Evolutionary conservation across 2,888 invertebrate genomes (phyloP), one percentile per base, ranked within the genome.

Genomic region (Hydroisotoma schaefferi): DNA sequence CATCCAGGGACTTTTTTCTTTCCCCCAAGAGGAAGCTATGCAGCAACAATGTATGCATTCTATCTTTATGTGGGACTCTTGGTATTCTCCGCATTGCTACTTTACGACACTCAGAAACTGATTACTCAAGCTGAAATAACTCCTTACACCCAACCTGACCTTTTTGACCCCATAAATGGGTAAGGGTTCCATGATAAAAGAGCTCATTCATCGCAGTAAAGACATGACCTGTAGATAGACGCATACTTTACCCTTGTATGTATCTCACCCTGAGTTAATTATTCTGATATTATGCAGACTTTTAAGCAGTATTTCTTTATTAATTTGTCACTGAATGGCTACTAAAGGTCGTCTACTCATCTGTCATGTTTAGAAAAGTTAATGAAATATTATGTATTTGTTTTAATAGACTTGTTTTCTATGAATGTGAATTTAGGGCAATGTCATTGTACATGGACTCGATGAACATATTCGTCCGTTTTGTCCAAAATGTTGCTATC

Each of bases 111-210:
- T 4, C 15, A 49, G 28, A 6, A 10, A 6, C n/a, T 49, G 6
- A 25, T 49, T n/a, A 25, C 5, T n/a, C 25, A 5, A 27, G 49
- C 49, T 27, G 49, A 49, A 49, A 4, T 3, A 4, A 6, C 20
- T 28, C 49, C 49, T 5, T n/a, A 26, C 12, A 25, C 18, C 12
- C 22, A 46, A 15, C 27, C 27, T 20, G n/a, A 27, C n/a, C 8
- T n/a, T 6, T 49, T 49, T 27, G 49, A 49, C 28, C 49, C 49
- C n/a, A 49, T 49, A 10, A 49, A 49, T 27, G 26, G n/a, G 40
- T 40, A 20, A 40, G 40, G 5, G n/a, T n/a, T n/a, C n/a, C n/a
- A n/a, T n/a, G n/a, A n/a, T n/a, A n/a, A n/a, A n/a, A n/a, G n/a
- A n/a, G n/a, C n/a, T n/a, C n/a, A n/a, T n/a, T n/a, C n/a, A n/a